Base-by-base conservation (phyloP, 1,140 invertebrate genomes). In the Lepeophtheirus salmonis region DNA sequence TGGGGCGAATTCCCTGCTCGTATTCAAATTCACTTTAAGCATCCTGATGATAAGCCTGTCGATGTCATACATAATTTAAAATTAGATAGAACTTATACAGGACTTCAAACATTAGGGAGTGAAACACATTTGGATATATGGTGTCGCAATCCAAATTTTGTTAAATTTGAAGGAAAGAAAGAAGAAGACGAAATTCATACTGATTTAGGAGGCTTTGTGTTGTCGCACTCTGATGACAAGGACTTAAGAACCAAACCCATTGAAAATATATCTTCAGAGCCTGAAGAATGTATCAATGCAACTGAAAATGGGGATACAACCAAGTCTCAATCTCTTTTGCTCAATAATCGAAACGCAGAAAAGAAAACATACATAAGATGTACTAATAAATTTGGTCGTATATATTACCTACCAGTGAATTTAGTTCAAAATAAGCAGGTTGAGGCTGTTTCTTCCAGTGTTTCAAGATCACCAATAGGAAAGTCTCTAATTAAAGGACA, bases 1-100 rank as follows among this genome's bases (percentile, higher is more conserved):
- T 92, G 88, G 88, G 88, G 88, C 14, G 87, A 91, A 74, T 92
- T 92, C 74, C 83, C 84, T 0, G 72, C 89, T 16, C 73, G 82
- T 62, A 78, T 89, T 6, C 83, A 87, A 67, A 70, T 91, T 6
- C 83, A 83, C 70, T 90, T 91, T 67, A 76, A 79, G 50, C 79
- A 82, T 66, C 65, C 72, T 22, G 18, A 21, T 2, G 86, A 90
- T 68, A 84, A 86, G 67, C 82, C 84, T 0, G 76, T 86, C 2
- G 79, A 85, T 65, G 71, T 91, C 3, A 78, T 84, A 62, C 87
- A 92, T 72, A 76, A 82, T 63, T 72, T 92, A 50, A 84, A 85
- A 69, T 71, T 92, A 51, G 87, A 90, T 70, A 77, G 81, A 64
- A 82, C 82, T n/a, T 83, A 80, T 65, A 86, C 83, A 2, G 87